Percentiles rank a stretch among this genome's conserved stretches.
phyloP scores from a whole-genome alignment of 2,888 invertebrate species.

The Lepas anatifera region DNA sequence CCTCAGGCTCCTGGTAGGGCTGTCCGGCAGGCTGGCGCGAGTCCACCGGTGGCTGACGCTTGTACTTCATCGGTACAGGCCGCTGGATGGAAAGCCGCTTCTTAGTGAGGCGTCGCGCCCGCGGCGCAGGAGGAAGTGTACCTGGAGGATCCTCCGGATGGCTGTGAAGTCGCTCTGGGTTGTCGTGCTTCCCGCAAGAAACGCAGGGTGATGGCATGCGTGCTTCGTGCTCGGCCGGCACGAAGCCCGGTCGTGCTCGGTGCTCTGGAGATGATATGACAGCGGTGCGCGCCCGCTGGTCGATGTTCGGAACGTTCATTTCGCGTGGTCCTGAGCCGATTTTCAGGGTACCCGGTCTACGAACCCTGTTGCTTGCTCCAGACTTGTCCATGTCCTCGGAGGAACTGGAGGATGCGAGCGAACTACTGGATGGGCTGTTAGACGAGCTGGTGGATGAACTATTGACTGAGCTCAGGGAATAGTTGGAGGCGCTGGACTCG shows the following conservation, averaged over 20 bases:
- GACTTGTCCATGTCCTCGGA: neutral
- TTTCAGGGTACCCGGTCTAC: neutral
- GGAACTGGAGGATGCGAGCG: neutral
- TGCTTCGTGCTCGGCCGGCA: neutral
- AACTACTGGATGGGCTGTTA: neutral
- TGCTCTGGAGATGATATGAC: neutral
- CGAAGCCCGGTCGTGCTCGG: neutral
- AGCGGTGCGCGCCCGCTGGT: neutral
- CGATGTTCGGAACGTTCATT: neutral
- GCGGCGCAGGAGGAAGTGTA: neutral
- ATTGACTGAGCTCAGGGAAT: too few species aligned
- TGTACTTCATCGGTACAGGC: neutral
- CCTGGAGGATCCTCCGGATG: constrained; percentile 35
- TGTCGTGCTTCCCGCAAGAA: constrained; percentile 49
- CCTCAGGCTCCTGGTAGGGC: too few species aligned
- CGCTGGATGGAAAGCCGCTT: neutral
- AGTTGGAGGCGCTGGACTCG: neutral
- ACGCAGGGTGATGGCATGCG: neutral
- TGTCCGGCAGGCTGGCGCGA: too few species aligned
- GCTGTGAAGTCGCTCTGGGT: constrained; percentile 52
- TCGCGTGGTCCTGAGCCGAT: neutral
- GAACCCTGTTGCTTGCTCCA: neutral
- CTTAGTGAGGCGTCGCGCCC: neutral
- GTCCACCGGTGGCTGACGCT: neutral
- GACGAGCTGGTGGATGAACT: neutral